Conservation (phyloP, 2,888 invertebrate species). For the Pseudococcus jackbeardsleyi region DNA sequence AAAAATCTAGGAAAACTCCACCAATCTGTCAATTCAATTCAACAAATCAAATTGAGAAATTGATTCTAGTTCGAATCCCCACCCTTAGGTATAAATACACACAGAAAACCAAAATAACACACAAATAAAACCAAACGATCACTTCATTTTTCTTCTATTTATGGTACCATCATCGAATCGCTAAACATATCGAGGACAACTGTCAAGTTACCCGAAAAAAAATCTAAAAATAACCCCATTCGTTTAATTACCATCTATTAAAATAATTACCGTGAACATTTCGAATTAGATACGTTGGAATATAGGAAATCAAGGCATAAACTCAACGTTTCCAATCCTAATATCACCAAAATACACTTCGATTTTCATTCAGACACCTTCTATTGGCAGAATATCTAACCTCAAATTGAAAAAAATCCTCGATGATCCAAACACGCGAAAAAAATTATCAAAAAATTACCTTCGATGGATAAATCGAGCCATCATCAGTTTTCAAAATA, state of each 20-base stretch:
- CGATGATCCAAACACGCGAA: background rate
- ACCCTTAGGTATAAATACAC: background rate
- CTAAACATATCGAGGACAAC: background rate
- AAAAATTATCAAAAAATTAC: no score
- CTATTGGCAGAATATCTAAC: background rate
- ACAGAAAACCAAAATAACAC: background rate
- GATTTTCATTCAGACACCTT: background rate
- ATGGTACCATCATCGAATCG: background rate
- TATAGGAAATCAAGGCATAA: background rate
- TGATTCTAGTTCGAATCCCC: no score
- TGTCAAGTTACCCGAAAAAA: background rate
- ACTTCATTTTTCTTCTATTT: background rate
- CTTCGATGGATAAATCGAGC: no score
- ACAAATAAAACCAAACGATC: background rate
- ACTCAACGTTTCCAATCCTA: background rate
- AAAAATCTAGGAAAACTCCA: no score
- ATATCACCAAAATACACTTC: background rate
- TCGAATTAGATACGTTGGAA: background rate
- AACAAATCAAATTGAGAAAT: no score
- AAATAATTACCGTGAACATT: conserved; percentile 5
- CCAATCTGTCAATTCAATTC: no score
- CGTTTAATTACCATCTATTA: conserved; percentile 1
- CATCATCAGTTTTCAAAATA: no score
- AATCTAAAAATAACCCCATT: background rate
- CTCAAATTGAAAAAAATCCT: background rate